Base-by-base conservation (phyloP, 2,113 vertebrate species). In the Plotosus lineatus region DNA sequence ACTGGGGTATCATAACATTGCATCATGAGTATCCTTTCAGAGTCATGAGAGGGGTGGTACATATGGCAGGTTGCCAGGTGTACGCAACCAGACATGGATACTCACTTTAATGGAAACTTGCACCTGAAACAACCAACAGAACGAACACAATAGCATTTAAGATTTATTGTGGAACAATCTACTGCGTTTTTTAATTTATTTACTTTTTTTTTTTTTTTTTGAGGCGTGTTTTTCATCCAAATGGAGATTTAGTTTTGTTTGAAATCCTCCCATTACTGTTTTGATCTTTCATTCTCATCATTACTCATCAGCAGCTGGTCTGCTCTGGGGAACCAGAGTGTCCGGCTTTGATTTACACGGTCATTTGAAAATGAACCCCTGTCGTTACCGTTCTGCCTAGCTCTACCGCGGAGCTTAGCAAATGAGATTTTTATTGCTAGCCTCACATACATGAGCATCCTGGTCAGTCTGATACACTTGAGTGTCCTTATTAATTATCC, bases 401-500 rank as follows among this genome's bases (percentile, higher is more conserved):
- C 23, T 74, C 77, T 82, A 77, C 14, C 23, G 15, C n/a, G 17
- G 14, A 26, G 56, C 36, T 85, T 83, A 63, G 68, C 68, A 81
- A 81, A 85, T 85, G n/a, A 71, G 78, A 26, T 33, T 84, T 86
- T 84, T 82, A 83, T 84, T 71, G 63, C 69, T 42, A 19, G 28
- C 38, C 17, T 51, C n/a, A 72, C 71, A 42, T 50, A 63, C 40
- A 66, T 38, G 73, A 73, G 31, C 23, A 55, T 48, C 55, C 60
- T 36, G 33, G 61, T 51, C 46, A 61, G 58, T 44, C 15, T 33
- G 56, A 53, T 17, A 63, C 14, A 72, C 77, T 66, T 56, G 42
- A 84, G 36, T 60, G 83, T 77, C 77, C 76, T 83, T 68, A 82
- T 85, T 80, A 84, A 82, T 87, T 83, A 72, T 71, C 77, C 46